phyloP scores from a whole-genome alignment of 1,140 invertebrate genomes.

The Drosophila miranda region DNA sequence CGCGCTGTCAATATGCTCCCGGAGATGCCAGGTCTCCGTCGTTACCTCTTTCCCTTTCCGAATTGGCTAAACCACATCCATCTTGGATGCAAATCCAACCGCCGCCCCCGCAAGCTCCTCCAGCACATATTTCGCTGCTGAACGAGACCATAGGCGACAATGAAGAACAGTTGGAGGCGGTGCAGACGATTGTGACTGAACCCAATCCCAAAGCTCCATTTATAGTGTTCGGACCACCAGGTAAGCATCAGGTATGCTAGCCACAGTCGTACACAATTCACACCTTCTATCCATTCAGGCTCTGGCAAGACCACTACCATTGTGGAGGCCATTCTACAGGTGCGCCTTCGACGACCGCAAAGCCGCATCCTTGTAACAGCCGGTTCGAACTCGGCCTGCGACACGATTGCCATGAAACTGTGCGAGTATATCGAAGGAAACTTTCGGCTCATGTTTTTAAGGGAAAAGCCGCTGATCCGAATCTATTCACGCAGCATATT shows the following conservation, averaged over 20 bases:
- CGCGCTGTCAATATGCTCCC: conserved; percentile 59
- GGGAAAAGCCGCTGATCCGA: conserved; percentile 41
- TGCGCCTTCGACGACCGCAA: conserved; percentile 81
- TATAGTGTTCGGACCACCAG: conserved; percentile 75
- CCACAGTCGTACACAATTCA: not conserved
- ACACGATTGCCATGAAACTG: conserved; percentile 86
- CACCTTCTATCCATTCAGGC: conserved; percentile 35
- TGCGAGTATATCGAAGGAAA: conserved; percentile 80
- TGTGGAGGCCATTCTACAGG: conserved; percentile 87
- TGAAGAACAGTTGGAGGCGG: conserved; percentile 65
- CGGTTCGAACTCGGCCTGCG: conserved; percentile 90
- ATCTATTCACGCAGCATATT: conserved; percentile 59
- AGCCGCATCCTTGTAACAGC: conserved; percentile 87
- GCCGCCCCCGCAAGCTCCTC: not conserved
- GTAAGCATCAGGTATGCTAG: conserved; percentile 16
- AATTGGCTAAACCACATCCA: conserved; percentile 17
- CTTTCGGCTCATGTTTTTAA: conserved; percentile 27
- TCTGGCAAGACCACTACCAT: conserved; percentile 92
- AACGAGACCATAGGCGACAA: conserved; percentile 54
- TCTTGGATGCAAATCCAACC: conserved; percentile 9
- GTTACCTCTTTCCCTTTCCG: conserved; percentile 64
- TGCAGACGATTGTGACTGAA: conserved; percentile 59
- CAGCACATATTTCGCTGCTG: conserved; percentile 28
- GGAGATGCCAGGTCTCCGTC: conserved; percentile 33
- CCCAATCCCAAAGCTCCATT: conserved; percentile 60